Percentiles rank a stretch among this genome's conserved stretches.
These are phyloP conservation scores for Erinaceus europaeus DNA, from an alignment of 2,113 vertebrate genomes.

Conservation along the genomic window DNA sequence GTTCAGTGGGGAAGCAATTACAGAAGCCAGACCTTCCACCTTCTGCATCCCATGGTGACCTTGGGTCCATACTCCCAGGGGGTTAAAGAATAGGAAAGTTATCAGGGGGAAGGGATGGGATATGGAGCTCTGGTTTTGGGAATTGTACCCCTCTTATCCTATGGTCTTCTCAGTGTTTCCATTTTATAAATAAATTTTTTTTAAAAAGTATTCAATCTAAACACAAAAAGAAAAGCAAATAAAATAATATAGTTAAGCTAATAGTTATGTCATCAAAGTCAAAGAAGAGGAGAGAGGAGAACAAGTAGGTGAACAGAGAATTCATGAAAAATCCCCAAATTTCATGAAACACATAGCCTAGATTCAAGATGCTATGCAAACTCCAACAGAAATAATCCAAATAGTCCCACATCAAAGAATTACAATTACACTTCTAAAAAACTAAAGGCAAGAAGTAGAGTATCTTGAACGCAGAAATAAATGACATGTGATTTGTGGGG, in stretches of 20 bases:
- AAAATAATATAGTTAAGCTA: background rate
- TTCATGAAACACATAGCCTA: background rate
- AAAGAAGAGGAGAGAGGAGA: background rate
- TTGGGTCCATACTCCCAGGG: too few species aligned
- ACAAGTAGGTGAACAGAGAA: background rate
- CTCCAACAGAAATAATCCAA: background rate
- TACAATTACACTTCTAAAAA: conserved; percentile 7
- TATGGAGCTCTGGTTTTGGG: too few species aligned
- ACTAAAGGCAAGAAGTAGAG: background rate
- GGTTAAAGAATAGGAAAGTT: too few species aligned
- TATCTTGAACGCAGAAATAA: background rate
- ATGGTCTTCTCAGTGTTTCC: too few species aligned
- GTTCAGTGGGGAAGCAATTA: too few species aligned
- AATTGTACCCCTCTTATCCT: too few species aligned
- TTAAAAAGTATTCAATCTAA: too few species aligned
- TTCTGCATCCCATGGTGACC: too few species aligned
- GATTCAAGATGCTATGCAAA: background rate
- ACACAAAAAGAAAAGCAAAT: background rate
- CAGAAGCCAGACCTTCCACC: too few species aligned
- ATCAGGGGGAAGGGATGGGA: too few species aligned
- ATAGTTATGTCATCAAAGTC: background rate
- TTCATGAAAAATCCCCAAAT: background rate
- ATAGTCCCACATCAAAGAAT: background rate
- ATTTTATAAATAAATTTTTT: too few species aligned
- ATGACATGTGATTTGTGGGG: background rate